Percentiles rank a stretch among this genome's conserved stretches.
These are phyloP conservation scores for Euschistus heros DNA, from an alignment of 1,140 invertebrate genomes.

Conservation along the genomic window DNA sequence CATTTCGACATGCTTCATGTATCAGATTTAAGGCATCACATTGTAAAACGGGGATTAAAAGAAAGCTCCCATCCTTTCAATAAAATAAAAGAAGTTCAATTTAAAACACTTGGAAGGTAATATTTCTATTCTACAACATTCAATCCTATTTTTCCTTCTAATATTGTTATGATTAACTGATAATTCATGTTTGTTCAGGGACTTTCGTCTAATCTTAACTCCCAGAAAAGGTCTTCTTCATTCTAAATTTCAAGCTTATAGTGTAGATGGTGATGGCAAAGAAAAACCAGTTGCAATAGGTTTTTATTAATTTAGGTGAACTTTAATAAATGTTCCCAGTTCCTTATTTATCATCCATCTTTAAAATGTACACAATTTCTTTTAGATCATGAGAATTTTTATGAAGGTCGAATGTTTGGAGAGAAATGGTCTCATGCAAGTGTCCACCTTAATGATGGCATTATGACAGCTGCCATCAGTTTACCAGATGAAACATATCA, in stretches of 20 bases:
- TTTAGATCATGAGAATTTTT: slow-evolving; percentile 71
- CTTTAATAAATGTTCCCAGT: neutral
- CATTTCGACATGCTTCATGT: slow-evolving; percentile 72
- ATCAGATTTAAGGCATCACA: slow-evolving; percentile 59
- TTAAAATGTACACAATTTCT: neutral
- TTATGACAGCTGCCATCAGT: slow-evolving; percentile 75
- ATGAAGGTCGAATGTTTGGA: slow-evolving; percentile 79
- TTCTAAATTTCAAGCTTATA: slow-evolving; percentile 79
- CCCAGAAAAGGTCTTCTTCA: slow-evolving; percentile 73
- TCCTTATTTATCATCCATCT: neutral
- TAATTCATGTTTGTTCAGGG: slow-evolving; percentile 39
- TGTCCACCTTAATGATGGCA: slow-evolving; percentile 74
- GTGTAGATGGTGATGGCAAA: slow-evolving; percentile 69
- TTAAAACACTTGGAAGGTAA: slow-evolving; percentile 63
- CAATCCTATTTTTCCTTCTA: neutral
- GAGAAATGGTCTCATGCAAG: slow-evolving; percentile 71
- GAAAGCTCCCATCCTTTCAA: slow-evolving; percentile 74
- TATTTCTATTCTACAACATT: neutral
- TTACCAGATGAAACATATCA: slow-evolving; percentile 78
- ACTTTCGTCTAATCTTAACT: slow-evolving; percentile 75
- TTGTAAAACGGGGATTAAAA: slow-evolving; percentile 71
- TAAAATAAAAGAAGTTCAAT: slow-evolving; percentile 75
- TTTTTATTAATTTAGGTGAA: slow-evolving; percentile 35
- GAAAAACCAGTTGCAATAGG: slow-evolving; percentile 74
- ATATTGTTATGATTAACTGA: neutral